These are phyloP conservation scores for Ginglymostoma cirratum DNA, from an alignment of 2,113 vertebrate species.

Conservation along the genomic window DNA sequence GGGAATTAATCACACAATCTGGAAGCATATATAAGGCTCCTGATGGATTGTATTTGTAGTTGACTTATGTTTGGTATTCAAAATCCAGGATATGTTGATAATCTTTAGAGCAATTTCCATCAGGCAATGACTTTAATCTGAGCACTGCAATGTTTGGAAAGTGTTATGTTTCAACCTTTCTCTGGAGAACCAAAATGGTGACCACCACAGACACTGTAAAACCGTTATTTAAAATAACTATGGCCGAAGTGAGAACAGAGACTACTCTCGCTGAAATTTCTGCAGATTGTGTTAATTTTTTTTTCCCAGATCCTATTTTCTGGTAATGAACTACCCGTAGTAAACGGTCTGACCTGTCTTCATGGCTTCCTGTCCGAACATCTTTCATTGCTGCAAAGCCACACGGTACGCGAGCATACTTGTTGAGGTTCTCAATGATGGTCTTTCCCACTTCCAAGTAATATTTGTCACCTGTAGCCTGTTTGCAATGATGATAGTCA, in stretches of 20 bases:
- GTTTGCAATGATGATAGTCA: constrained; percentile 38
- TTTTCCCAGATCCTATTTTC: not conserved
- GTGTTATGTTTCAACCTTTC: too few relatives aligned
- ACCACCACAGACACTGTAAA: not conserved
- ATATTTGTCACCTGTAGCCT: constrained; percentile 95
- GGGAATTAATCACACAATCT: not conserved
- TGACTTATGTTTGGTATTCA: not conserved
- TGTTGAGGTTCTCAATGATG: constrained; percentile 94
- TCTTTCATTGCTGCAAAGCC: constrained; percentile 98
- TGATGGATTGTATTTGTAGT: not conserved
- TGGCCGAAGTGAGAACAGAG: not conserved
- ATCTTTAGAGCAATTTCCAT: too few relatives aligned
- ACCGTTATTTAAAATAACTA: not conserved
- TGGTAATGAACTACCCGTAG: not conserved
- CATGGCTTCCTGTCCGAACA: constrained; percentile 92
- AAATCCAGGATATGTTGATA: not conserved
- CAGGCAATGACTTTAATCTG: too few relatives aligned
- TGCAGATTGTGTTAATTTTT: not conserved
- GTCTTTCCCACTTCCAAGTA: constrained; percentile 95
- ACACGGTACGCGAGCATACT: constrained; percentile 89
- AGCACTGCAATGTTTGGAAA: not conserved
- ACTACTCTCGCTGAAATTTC: not conserved
- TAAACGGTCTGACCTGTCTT: constrained; percentile 75
- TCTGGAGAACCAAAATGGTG: not conserved
- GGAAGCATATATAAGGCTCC: not conserved